phyloP scores from a whole-genome alignment of 2,797 vertebrate species.

The Spatula versicolor region DNA sequence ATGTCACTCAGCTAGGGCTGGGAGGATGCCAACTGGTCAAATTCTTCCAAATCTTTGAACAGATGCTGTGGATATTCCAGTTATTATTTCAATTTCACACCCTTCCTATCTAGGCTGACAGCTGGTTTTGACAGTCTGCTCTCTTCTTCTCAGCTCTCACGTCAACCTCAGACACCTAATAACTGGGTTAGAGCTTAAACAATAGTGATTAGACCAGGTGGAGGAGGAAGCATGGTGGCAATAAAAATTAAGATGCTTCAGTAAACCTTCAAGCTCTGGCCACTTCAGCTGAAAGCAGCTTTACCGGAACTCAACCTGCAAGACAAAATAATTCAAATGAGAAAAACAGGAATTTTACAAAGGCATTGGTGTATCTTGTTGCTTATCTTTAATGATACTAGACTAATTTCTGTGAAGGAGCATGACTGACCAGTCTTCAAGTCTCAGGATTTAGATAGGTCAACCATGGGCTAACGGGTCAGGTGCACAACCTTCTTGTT shows the following conservation, averaged over 20 bases:
- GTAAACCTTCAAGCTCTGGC: conserved; percentile 40
- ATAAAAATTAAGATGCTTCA: conserved; percentile 71
- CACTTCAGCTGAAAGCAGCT: conserved; percentile 16
- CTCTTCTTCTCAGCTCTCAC: conserved; percentile 58
- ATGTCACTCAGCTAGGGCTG: conserved; percentile 42
- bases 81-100: conserved; percentile 70
- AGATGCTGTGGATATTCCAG: conserved; percentile 61
- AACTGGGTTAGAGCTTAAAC: conserved; percentile 69
- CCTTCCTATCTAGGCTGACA: conserved; percentile 57
- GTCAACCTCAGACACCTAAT: conserved; percentile 59
- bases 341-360: background rate
- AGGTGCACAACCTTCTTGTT: background rate
- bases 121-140: conserved; percentile 64
- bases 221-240: conserved; percentile 51
- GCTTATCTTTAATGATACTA: background rate
- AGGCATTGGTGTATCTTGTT: background rate
- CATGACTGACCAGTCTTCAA: background rate
- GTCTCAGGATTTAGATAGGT: background rate
- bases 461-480: background rate
- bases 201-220: conserved; percentile 64
- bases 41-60: conserved; percentile 57
- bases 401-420: background rate
- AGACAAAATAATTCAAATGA: background rate
- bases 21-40: conserved; percentile 39
- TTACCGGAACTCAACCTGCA: conserved; percentile 2